phyloP scores from a whole-genome alignment of 2,888 invertebrate species.

The Pecten maximus region DNA sequence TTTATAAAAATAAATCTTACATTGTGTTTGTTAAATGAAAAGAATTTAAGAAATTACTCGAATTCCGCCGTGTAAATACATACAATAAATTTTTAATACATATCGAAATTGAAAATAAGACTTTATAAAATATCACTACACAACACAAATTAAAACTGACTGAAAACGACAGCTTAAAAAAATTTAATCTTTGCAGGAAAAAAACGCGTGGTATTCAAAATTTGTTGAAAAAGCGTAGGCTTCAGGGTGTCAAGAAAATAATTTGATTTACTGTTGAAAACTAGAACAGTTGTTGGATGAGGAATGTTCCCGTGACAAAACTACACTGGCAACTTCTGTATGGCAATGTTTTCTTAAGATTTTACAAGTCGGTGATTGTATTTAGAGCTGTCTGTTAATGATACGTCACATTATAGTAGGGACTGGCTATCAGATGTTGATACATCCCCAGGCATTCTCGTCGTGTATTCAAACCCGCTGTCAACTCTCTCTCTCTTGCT shows the following conservation, averaged over 20 bases:
- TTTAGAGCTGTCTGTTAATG: background rate
- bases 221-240: background rate
- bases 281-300: background rate
- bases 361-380: background rate
- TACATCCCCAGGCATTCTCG: background rate
- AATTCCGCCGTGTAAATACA: no score
- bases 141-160: background rate
- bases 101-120: background rate
- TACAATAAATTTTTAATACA: no score
- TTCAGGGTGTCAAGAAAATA: background rate
- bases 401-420: background rate
- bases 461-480: background rate
- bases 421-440: background rate
- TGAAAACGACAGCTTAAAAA: background rate
- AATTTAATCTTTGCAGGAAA: background rate
- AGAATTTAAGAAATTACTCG: no score
- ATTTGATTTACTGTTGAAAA: constrained; percentile 17
- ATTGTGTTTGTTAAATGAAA: no score
- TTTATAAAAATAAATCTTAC: no score
- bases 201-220: background rate
- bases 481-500: background rate
- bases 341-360: background rate
- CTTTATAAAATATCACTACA: background rate
- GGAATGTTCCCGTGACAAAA: constrained; percentile 23
- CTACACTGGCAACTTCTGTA: background rate